Conservation (phyloP, 1,140 invertebrate genomes). For the Eupristina koningsbergeri region DNA sequence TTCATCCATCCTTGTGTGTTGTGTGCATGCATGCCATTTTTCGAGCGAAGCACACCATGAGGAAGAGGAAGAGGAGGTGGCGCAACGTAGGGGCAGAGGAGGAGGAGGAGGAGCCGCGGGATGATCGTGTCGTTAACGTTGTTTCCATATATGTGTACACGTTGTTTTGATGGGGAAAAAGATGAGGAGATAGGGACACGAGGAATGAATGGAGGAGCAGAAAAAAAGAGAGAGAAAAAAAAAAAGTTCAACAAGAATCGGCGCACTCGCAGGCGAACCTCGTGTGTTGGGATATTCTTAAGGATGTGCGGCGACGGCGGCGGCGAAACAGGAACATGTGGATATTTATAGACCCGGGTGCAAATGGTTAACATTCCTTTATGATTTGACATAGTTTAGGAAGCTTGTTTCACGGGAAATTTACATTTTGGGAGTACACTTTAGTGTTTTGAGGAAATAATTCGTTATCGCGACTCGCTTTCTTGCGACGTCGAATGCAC, state of each 20-base stretch:
- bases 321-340: not conserved
- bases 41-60: too few species aligned
- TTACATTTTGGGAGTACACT: not conserved
- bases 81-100: not conserved
- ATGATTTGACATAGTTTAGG: not conserved
- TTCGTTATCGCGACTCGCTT: not conserved
- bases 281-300: not conserved
- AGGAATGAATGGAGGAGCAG: too few species aligned
- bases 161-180: not conserved
- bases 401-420: not conserved
- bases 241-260: not conserved
- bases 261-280: not conserved
- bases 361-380: not conserved
- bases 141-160: not conserved
- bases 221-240: not conserved
- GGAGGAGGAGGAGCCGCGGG: too few species aligned
- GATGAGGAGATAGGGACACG: not conserved
- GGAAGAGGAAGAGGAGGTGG: too few species aligned
- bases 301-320: not conserved
- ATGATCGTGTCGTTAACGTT: not conserved
- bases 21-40: not conserved
- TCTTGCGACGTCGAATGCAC: not conserved
- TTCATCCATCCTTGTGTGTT: slow-evolving; percentile 4
- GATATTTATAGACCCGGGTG: not conserved
- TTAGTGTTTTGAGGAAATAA: not conserved